Evolutionary conservation across 2,888 invertebrate genomes (phyloP).

Genomic region (Teleiodes luculella): DNA sequence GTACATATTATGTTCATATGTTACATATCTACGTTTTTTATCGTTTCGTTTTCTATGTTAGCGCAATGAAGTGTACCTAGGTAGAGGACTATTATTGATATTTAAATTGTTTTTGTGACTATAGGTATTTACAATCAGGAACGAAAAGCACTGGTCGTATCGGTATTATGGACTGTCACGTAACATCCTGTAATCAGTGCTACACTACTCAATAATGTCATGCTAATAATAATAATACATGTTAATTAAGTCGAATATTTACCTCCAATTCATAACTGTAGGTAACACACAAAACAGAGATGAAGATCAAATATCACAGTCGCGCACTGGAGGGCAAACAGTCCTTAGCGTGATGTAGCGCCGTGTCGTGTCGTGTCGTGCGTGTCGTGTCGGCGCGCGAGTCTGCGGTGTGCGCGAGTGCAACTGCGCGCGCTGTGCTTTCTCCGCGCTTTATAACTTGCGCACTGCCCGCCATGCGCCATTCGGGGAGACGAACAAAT

Average conservation of each 20-base stretch:
- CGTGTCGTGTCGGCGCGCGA: constrained; percentile 35
- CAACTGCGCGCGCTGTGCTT: constrained; percentile 58
- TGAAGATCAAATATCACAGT: not conserved
- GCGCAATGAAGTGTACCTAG: too few species aligned
- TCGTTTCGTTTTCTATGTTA: too few species aligned
- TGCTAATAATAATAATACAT: too few species aligned
- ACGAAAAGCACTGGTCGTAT: not conserved
- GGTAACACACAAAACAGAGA: not conserved
- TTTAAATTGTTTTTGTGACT: too few species aligned
- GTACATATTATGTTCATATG: too few species aligned
- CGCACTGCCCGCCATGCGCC: constrained; percentile 31
- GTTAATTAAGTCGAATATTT: not conserved
- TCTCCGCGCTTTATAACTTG: constrained; percentile 73
- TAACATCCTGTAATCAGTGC: constrained; percentile 2
- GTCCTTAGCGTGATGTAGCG: not conserved
- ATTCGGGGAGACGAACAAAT: constrained; percentile 40
- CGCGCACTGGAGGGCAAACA: not conserved
- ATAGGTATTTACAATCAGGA: not conserved
- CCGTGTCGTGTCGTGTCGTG: constrained; percentile 13
- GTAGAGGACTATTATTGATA: too few species aligned
- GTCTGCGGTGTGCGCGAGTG: constrained; percentile 39
- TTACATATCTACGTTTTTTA: too few species aligned
- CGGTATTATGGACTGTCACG: not conserved
- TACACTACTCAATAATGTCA: not conserved
- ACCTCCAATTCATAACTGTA: constrained; percentile 2